A percentile compares a stretch with the other conserved stretches of the same genome.
These are phyloP conservation scores for Xestia c-nigrum DNA, from an alignment of 2,888 invertebrate genomes.

Conservation along the genomic window DNA sequence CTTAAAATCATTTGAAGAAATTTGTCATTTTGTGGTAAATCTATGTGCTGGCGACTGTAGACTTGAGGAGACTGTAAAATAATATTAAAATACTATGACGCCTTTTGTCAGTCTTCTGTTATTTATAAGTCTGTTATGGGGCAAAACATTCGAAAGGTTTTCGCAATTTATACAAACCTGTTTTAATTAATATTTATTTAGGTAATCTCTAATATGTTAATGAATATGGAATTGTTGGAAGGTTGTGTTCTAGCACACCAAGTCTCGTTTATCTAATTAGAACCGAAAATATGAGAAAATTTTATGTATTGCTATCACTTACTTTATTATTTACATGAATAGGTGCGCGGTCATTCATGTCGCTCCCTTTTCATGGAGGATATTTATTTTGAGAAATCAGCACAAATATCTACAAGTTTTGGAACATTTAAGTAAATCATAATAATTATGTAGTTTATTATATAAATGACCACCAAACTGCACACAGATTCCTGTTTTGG, in stretches of 20 bases:
- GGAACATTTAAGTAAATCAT: background rate
- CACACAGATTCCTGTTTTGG: background rate
- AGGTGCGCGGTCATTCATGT: conserved; percentile 12
- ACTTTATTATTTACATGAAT: background rate
- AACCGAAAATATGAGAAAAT: background rate
- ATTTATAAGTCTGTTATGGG: background rate
- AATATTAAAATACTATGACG: background rate
- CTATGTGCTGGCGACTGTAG: background rate
- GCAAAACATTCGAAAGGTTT: conserved; percentile 2
- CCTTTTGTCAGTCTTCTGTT: background rate
- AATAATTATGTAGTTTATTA: background rate
- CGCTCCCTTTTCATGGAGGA: background rate
- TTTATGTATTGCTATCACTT: background rate
- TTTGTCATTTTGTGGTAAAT: too few relatives aligned
- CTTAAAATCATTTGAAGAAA: too few relatives aligned
- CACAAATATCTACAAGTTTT: background rate
- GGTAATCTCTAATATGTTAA: background rate
- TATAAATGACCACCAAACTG: background rate
- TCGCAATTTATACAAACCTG: conserved; percentile 33
- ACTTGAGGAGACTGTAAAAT: background rate
- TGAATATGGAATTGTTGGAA: background rate
- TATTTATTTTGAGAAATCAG: background rate
- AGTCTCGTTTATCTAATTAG: conserved; percentile 8
- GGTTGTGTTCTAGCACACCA: conserved; percentile 17
- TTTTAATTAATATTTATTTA: conserved; percentile 4